Base-by-base conservation (phyloP, 2,888 invertebrate genomes). In the Pseudanteris insignis region DNA sequence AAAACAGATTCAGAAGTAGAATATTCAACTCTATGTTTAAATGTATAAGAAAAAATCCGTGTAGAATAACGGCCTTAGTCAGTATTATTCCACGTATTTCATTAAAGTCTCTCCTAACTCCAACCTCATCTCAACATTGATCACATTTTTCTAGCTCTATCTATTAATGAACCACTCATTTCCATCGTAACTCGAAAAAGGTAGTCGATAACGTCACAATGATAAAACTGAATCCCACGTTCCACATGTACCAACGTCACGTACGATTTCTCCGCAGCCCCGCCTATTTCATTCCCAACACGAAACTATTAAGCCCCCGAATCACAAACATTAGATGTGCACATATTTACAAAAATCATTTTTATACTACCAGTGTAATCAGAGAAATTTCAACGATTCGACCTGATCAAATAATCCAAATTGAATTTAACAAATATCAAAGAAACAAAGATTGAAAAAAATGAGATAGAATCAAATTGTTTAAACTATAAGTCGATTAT, bases 151-250 rank as follows among this genome's bases (percentile, higher is more conserved):
- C 38, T 32, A 59, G 38, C 29, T 50, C 47, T 51, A 53, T 47
- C 53, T 60, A 44, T 54, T 61, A 54, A 61, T 44, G 48, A 61
- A 54, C 54, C 32, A 14, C 54, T 61, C 38, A 43, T 50, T 61
- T 50, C 30, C 44, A 44, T 44, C 34, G 44, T 48, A 24, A 61
- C 54, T 36, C 26, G 36, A 41, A 48, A 54, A 60, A 60, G 41
- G 53, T 24, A 46, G 46, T 53, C 47, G 57, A 57, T 57, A 57
- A 50, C 48, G 57, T 58, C 58, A 50, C 50, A 46, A 46, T 58
- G 58, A 58, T 51, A 51, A 32, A 58, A 50, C 38, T 37, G 43
- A 57, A 44, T 43, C 12, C 50, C 36, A 26, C 38, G 37, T 50
- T 58, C 9, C 44, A 58, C 38, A 58, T 46, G 29, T 34, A 33